Base-by-base conservation (phyloP, 1,140 invertebrate species). In the Drosophila arizonae region DNA sequence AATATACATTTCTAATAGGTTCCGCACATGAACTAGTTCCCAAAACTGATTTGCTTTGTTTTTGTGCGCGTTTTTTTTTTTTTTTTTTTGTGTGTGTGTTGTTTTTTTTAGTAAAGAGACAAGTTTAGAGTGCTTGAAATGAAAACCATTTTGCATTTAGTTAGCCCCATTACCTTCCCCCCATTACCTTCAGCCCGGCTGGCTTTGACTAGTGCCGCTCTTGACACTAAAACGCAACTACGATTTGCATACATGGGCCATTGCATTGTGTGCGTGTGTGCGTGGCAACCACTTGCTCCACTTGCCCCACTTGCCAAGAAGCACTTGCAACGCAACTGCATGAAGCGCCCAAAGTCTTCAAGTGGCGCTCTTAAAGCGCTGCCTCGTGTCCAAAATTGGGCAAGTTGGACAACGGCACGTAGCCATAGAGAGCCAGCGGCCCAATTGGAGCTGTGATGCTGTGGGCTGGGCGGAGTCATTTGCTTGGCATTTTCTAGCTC, bases 401-500 rank as follows among this genome's bases (percentile, higher is more conserved):
- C 78, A 86, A 81, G 57, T 86, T 56, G 73, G 70, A 67, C 81
- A 85, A 86, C 78, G 72, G 71, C 81, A 87, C 81, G 81, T 86
- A 80, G 73, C 77, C 48, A 26, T 8, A 9, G 33, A 36, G 11
- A 58, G 60, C 54, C 72, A 54, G 21, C 55, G 66, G 57, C 52
- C 36, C 50, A 64, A 26, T 55, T 21, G 48, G 10, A 36, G 30
- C 17, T 6, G 45, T 11, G 48, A 11, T 51, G 26, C 24, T 5
- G 9, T 4, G n/a, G 3, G 15, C n/a, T 45, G 13, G 17, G 17
- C 6, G 26, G 63, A 50, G 45, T 58, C 36, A 74, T 70, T 57
- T 30, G 8, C 10, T 15, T 70, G 52, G 51, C 72, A 68, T 61
- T 41, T 73, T 81, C 70, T 66, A 52, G 41, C 60, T 13, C 48